These are phyloP conservation scores for Fragum whitleyi DNA, from an alignment of 2,888 invertebrate genomes.

Conservation along the genomic window DNA sequence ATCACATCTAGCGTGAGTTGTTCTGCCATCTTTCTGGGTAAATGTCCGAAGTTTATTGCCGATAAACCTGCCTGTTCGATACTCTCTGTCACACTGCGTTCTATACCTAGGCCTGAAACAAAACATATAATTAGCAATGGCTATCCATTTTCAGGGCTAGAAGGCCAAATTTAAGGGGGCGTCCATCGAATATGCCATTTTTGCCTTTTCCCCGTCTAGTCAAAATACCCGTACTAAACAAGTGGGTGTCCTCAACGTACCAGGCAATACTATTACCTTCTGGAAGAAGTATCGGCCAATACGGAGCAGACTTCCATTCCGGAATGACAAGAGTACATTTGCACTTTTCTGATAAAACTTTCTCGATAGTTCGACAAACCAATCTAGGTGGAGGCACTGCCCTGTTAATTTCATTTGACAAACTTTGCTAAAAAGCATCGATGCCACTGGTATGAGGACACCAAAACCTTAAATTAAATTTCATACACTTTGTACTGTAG, in stretches of 20 bases:
- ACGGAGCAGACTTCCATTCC: constrained; percentile 38
- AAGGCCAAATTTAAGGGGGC: constrained; percentile 26
- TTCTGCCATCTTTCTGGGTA: constrained; percentile 38
- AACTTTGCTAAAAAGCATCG: no score
- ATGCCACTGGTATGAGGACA: no score
- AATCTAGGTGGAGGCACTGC: constrained; percentile 46
- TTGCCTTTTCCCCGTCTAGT: constrained; percentile 32
- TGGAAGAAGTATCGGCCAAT: constrained; percentile 20
- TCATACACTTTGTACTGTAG: constrained; percentile 48
- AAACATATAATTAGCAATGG: neutral
- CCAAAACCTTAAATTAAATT: no score
- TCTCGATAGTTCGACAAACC: constrained; percentile 20
- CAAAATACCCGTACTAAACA: constrained; percentile 27
- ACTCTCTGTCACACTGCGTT: neutral
- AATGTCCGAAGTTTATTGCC: constrained; percentile 1
- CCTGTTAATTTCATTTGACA: no score
- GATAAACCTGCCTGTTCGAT: constrained; percentile 17
- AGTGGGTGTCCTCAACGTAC: neutral
- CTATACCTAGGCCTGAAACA: constrained; percentile 30
- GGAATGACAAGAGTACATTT: constrained; percentile 32
- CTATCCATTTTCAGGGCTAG: constrained; percentile 21
- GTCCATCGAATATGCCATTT: constrained; percentile 35
- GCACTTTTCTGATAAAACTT: constrained; percentile 20
- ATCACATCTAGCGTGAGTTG: constrained; percentile 31
- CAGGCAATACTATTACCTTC: neutral